Conservation (phyloP, 2,797 vertebrate species). For the Siniperca scherzeri region DNA sequence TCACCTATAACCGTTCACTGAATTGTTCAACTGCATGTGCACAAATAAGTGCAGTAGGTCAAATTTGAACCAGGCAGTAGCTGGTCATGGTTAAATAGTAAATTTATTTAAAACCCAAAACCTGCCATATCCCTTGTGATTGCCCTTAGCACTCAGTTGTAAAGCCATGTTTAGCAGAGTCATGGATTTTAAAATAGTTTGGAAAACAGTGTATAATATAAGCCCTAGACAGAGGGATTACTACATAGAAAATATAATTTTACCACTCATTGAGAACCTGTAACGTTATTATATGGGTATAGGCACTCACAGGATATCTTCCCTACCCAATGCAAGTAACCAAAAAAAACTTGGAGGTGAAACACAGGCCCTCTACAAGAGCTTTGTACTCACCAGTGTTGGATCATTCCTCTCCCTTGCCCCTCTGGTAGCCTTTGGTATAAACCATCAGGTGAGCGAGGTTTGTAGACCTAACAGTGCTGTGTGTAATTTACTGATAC, state of each 20-base stretch:
- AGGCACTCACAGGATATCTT: background rate
- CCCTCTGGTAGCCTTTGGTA: conserved; percentile 4
- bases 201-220: background rate
- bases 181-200: conserved; percentile 3
- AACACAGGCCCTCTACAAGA: background rate
- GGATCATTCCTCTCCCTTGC: background rate
- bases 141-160: background rate
- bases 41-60: background rate
- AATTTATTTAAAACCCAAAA: background rate
- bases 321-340: background rate
- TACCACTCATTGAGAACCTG: background rate
- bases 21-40: background rate
- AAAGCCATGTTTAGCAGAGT: background rate
- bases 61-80: background rate
- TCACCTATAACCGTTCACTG: background rate
- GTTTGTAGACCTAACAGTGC: conserved; percentile 13
- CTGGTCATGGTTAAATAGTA: background rate
- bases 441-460: conserved; percentile 24
- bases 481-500: conserved; percentile 27
- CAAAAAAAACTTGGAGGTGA: conserved; percentile 1
- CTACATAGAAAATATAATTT: background rate
- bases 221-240: background rate
- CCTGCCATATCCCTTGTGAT: background rate
- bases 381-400: background rate
- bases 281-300: too few species aligned